A percentile compares a stretch with the other conserved stretches of the same genome.
phyloP scores from a whole-genome alignment of 2,888 invertebrate genomes.

The Hyalella azteca region DNA sequence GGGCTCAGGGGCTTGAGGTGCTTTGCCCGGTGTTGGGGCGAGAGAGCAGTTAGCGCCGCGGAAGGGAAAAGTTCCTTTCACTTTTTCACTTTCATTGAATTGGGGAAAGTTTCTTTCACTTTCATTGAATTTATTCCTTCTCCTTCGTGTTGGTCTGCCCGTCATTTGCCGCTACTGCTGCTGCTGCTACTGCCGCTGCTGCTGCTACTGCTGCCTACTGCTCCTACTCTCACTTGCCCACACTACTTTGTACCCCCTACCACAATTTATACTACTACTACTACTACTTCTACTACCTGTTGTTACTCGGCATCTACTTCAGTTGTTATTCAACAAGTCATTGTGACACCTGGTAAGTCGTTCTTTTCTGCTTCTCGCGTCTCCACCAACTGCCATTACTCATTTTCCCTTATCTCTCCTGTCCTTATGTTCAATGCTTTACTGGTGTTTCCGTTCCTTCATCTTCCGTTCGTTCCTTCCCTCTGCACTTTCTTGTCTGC shows the following conservation, averaged over 20 bases:
- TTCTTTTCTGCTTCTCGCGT: too few relatives aligned
- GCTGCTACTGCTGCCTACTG: too few relatives aligned
- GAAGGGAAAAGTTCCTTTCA: too few relatives aligned
- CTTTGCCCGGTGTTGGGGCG: slow-evolving; percentile 1
- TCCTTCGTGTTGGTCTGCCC: slow-evolving; percentile 34
- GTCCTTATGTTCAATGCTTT: too few relatives aligned
- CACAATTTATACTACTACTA: slow-evolving; percentile 20
- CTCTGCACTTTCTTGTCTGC: too few relatives aligned
- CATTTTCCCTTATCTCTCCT: not conserved
- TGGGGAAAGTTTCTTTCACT: not conserved
- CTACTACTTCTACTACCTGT: not conserved
- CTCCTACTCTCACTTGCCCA: slow-evolving; percentile 23
- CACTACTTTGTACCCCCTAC: slow-evolving; percentile 31
- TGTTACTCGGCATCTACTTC: slow-evolving; percentile 30
- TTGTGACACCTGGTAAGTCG: slow-evolving; percentile 37
- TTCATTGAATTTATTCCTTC: slow-evolving; percentile 17
- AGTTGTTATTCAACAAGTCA: slow-evolving; percentile 33
- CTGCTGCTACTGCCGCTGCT: slow-evolving; percentile 36
- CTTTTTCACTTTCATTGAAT: too few relatives aligned
- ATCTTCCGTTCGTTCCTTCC: too few relatives aligned
- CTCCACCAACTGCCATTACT: not conserved
- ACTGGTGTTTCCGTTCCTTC: too few relatives aligned
- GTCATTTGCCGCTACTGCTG: slow-evolving; percentile 7
- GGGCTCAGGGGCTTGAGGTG: not conserved
- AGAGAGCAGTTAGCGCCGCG: slow-evolving; percentile 5